Percentiles rank a stretch among this genome's conserved stretches.
Evolutionary conservation across 2,113 vertebrate genomes (phyloP).

Genomic region (Rutilus rutilus): DNA sequence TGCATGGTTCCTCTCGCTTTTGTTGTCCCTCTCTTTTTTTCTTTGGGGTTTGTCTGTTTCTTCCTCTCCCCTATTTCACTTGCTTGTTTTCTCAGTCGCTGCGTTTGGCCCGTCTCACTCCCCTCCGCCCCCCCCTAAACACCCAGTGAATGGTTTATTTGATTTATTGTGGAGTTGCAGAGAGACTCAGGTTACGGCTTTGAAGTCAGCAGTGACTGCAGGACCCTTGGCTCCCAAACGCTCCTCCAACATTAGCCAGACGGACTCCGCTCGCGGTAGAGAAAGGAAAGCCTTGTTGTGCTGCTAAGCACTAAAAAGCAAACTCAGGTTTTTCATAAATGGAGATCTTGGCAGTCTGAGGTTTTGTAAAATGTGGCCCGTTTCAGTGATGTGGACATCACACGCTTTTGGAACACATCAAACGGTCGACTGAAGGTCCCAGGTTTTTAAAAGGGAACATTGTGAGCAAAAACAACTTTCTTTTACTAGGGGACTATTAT

Average conservation of each 20-base stretch:
- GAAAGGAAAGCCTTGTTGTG: conserved; percentile 59
- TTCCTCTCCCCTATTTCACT: conserved; percentile 41
- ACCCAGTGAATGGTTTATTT: conserved; percentile 75
- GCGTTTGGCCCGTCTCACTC: conserved; percentile 38
- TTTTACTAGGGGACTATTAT: not conserved
- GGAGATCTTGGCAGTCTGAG: conserved; percentile 45
- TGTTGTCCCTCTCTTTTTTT: not conserved
- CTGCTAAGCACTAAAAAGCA: conserved; percentile 36
- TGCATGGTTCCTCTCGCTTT: not conserved
- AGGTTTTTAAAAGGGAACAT: not conserved
- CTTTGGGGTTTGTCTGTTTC: not conserved
- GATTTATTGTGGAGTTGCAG: conserved; percentile 80
- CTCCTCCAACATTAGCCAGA: conserved; percentile 73
- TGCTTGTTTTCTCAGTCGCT: conserved; percentile 61
- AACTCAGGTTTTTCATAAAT: conserved; percentile 55
- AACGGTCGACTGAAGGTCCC: conserved; percentile 28
- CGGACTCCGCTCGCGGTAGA: conserved; percentile 50
- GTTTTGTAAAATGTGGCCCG: conserved; percentile 32
- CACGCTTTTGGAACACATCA: conserved; percentile 33
- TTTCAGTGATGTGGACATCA: conserved; percentile 51
- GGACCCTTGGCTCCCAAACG: conserved; percentile 75
- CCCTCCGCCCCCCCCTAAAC: conserved; percentile 31
- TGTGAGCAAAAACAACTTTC: conserved; percentile 22
- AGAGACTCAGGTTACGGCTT: conserved; percentile 82
- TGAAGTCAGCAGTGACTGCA: conserved; percentile 78